Conservation (phyloP, 2,888 invertebrate genomes). For the Hesperia comma region DNA sequence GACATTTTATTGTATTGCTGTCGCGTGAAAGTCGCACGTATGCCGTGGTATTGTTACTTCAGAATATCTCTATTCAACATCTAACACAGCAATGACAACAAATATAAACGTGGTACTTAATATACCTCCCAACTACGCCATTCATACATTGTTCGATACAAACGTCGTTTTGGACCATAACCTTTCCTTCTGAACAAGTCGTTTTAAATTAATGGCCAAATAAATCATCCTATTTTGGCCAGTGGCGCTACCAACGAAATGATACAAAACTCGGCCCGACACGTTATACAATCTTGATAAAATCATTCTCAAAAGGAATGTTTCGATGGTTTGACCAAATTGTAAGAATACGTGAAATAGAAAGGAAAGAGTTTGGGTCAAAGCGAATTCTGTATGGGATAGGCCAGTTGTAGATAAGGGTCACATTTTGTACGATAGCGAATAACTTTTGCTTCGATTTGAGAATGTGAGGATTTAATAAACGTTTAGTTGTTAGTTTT, state of each 20-base stretch:
- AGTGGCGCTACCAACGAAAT: constrained; percentile 7
- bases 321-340: not conserved
- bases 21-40: no score
- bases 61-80: not conserved
- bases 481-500: no score
- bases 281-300: not conserved
- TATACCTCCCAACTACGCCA: constrained; percentile 18
- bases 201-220: constrained; percentile 52
- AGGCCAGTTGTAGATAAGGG: no score
- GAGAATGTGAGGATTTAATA: no score
- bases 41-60: no score
- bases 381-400: no score
- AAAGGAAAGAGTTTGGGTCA: no score
- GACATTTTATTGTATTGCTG: no score
- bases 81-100: not conserved
- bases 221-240: constrained; percentile 50
- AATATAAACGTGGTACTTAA: constrained; percentile 3
- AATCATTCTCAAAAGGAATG: not conserved
- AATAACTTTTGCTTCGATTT: no score
- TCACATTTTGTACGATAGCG: no score
- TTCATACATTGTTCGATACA: constrained; percentile 40
- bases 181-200: constrained; percentile 50
- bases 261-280: constrained; percentile 10
- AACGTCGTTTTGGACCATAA: constrained; percentile 48
- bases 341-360: not conserved